phyloP scores from a whole-genome alignment of 92 coral and sea anemone species.

The Paragorgia papillata region DNA sequence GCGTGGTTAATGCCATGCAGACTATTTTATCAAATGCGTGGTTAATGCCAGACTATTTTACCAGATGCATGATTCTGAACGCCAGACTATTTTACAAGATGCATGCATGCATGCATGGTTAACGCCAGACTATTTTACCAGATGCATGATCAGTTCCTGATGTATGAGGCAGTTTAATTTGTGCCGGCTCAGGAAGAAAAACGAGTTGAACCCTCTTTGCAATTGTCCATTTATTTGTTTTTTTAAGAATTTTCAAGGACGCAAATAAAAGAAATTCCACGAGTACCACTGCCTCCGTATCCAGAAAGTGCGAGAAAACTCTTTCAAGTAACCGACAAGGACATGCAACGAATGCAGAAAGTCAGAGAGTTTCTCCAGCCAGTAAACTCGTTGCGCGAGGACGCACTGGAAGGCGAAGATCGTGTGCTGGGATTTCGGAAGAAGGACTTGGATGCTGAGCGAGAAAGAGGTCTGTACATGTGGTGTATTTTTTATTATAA shows the following conservation, averaged over 20 bases:
- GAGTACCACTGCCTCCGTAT: slow-evolving; percentile 32
- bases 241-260: slow-evolving; percentile 16
- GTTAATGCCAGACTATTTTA: no score
- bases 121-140: no score
- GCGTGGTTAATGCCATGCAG: no score
- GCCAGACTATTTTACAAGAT: no score
- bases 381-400: not conserved
- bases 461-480: not conserved
- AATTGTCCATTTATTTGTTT: not conserved
- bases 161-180: no score
- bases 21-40: no score
- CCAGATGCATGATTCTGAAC: no score
- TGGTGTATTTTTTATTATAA: no score
- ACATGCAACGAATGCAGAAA: slow-evolving; percentile 5
- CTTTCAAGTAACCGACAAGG: slow-evolving; percentile 1
- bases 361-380: slow-evolving; percentile 24
- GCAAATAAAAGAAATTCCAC: slow-evolving; percentile 22
- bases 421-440: slow-evolving; percentile 28
- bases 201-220: no score
- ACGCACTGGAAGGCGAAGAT: slow-evolving; percentile 14
- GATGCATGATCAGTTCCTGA: no score
- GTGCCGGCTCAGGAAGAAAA: no score
- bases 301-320: slow-evolving; percentile 23
- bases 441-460: slow-evolving; percentile 10
- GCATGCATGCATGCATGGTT: no score